These are phyloP conservation scores for Allygus modestus DNA, from an alignment of 2,888 invertebrate species.

Conservation along the genomic window DNA sequence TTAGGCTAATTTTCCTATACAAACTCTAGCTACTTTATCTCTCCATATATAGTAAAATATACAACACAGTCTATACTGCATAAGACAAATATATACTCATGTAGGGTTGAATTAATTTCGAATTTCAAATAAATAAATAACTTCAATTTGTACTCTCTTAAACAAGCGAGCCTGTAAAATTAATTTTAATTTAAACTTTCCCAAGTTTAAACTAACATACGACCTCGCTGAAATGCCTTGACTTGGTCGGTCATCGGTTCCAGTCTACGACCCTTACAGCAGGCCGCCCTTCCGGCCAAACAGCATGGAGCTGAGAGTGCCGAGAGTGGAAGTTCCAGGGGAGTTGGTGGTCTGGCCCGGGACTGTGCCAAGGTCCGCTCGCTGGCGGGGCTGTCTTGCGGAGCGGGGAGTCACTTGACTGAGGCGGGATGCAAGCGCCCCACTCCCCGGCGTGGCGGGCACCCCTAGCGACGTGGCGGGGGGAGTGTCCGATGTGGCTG, in stretches of 20 bases:
- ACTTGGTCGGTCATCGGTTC: constrained; percentile 72
- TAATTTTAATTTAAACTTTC: no score
- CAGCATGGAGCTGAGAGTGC: constrained; percentile 87
- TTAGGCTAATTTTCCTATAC: background rate
- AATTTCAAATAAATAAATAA: no score
- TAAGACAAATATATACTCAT: background rate
- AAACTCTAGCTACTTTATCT: background rate
- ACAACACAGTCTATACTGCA: background rate
- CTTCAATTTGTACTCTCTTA: no score
- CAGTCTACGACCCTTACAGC: constrained; percentile 89
- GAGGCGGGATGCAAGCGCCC: constrained; percentile 77
- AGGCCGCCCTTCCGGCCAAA: constrained; percentile 93
- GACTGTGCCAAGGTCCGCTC: constrained; percentile 81
- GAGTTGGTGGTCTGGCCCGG: constrained; percentile 66
- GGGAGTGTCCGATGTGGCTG: constrained; percentile 69
- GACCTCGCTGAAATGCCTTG: constrained; percentile 18
- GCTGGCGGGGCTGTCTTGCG: constrained; percentile 74
- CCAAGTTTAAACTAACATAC: no score
- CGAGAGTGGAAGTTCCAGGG: constrained; percentile 75
- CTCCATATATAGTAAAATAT: background rate
- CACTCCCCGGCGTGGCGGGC: constrained; percentile 80
- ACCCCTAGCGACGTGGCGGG: constrained; percentile 76
- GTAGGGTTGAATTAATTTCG: no score
- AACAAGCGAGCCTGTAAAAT: no score
- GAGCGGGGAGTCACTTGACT: constrained; percentile 65